These are phyloP conservation scores for Ptychodera flava DNA, from an alignment of 35 echinoderm and acorn worm species.

Conservation along the genomic window DNA sequence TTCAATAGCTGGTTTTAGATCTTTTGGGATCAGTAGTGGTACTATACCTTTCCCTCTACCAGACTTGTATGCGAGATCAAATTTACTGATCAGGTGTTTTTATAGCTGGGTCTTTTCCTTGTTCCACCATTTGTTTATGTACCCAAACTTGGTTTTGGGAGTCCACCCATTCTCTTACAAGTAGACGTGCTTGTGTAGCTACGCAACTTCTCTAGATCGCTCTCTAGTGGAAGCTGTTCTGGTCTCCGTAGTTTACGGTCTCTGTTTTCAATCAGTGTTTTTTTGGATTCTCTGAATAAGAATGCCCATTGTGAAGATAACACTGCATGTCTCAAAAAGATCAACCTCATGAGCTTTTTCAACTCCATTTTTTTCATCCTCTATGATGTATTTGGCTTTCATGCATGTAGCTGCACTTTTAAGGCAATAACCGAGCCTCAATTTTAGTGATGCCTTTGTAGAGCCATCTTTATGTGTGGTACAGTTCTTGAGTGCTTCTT, in stretches of 20 bases:
- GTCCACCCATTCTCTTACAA: slow-evolving; percentile 22
- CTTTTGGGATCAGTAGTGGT: slow-evolving; percentile 38
- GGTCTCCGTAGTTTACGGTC: slow-evolving; percentile 27
- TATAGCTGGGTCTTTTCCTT: background rate
- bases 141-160: slow-evolving; percentile 27
- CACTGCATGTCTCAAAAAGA: slow-evolving; percentile 12
- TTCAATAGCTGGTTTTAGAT: background rate
- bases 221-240: slow-evolving; percentile 4
- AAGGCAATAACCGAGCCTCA: background rate
- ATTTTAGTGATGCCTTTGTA: slow-evolving; percentile 10
- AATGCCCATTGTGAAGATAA: slow-evolving; percentile 14
- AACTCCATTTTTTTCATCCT: slow-evolving; percentile 6
- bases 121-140: slow-evolving; percentile 5
- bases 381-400: slow-evolving; percentile 25
- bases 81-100: slow-evolving; percentile 7
- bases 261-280: slow-evolving; percentile 36
- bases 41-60: slow-evolving; percentile 47
- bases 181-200: slow-evolving; percentile 12
- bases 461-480: slow-evolving; percentile 5
- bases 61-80: slow-evolving; percentile 22
- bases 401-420: slow-evolving; percentile 13
- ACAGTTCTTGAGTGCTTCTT: background rate
- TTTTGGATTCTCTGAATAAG: slow-evolving; percentile 21
- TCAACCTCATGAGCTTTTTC: slow-evolving; percentile 16
- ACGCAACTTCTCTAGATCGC: slow-evolving; percentile 12